These are phyloP conservation scores for Canis aureus DNA, from an alignment of 2,113 vertebrate genomes.

Conservation along the genomic window DNA sequence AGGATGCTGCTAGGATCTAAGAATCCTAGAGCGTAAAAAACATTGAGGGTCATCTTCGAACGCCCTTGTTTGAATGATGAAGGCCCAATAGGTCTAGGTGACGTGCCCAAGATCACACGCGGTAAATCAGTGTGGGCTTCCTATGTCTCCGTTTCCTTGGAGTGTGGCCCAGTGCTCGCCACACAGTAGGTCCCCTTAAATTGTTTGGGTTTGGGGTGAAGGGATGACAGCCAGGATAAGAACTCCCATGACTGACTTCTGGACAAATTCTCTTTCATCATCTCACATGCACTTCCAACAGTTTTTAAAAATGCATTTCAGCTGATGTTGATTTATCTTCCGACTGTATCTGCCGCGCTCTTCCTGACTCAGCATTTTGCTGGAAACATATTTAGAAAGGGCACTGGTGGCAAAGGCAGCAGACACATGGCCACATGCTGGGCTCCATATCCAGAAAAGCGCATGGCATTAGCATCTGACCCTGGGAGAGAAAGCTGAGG, in stretches of 20 bases:
- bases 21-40: not conserved
- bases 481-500: fast-evolving
- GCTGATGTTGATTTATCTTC: constrained; percentile 61
- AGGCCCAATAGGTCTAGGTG: not conserved
- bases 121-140: not conserved
- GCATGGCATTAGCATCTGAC: not conserved
- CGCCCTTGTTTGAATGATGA: not conserved
- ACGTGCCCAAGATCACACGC: fast-evolving
- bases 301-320: constrained; percentile 42
- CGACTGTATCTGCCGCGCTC: not conserved
- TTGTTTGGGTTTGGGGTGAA: not conserved
- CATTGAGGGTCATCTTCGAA: not conserved
- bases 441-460: not conserved
- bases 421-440: constrained; percentile 70
- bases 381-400: constrained; percentile 20
- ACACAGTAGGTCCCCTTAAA: not conserved
- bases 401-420: constrained; percentile 33
- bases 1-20: not conserved
- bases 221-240: not conserved
- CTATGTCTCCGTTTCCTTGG: not conserved
- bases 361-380: constrained; percentile 69
- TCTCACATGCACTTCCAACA: constrained; percentile 56
- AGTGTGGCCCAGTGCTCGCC: not conserved
- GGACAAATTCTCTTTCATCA: constrained; percentile 53
- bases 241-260: constrained; percentile 33